Evolutionary conservation across 2,113 vertebrate species (phyloP), one percentile per base, ranked within the genome.

Genomic region (Cyanoramphus novaezelandiae): DNA sequence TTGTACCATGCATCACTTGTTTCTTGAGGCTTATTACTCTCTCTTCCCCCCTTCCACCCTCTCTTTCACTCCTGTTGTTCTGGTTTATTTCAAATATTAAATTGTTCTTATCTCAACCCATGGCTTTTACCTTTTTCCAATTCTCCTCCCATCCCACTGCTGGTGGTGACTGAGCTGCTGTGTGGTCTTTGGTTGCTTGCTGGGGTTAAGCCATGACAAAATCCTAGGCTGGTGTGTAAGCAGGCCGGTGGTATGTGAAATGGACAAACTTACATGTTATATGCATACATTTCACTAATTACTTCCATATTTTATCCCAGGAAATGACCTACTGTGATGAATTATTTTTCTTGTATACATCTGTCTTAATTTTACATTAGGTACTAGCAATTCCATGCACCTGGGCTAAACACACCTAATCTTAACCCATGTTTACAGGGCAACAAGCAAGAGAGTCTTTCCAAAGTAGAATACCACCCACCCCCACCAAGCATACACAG

Each of bases 301-400:
- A 8, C 16, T 68, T 80, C 31, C 71, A 74, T 50, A 28, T 57
- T 64, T 83, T 84, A 50, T 68, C 69, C 39, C 46, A 19, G 29
- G 21, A 79, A 86, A 37, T n/a, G 5, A 27, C 0, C 0, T 35
- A 3, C 28, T 17, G 6, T 8, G 39, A 46, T 57, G 4, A 65
- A 9, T 65, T 65, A 4, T 19, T 72, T 85, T 85, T 65, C 44
- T 41, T 85, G 14, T 8, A 13, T 21, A 65, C 33, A 33, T 52
- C 47, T 76, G 17, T 20, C 24, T 67, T 80, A 19, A 17, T 50
- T 74, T 92, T 87, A 7, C 35, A 19, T 70, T 27, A 55, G 16
- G 35, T 46, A 47, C 12, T 47, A 81, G 41, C 37, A 37, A 11
- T 41, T 41, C 35, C 37, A 46, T 69, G 17, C n/a, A 79, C 2